These are phyloP conservation scores for Tragelaphus strepsiceros DNA, from an alignment of 2,113 vertebrate species.

Conservation along the genomic window DNA sequence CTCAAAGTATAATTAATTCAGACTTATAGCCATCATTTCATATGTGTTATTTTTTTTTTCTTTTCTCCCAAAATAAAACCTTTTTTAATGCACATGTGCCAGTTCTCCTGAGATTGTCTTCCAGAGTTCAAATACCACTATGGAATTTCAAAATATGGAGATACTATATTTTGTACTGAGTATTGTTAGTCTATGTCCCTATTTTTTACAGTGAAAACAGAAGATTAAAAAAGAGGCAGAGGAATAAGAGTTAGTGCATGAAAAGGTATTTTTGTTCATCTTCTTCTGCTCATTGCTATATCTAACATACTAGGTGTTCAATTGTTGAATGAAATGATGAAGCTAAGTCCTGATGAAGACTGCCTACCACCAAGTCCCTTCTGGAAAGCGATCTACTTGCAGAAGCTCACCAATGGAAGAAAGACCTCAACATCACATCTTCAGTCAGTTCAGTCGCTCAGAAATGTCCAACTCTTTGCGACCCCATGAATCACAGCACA, in stretches of 20 bases:
- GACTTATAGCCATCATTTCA: neutral
- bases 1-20: neutral
- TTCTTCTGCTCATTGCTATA: neutral
- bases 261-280: neutral
- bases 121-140: neutral
- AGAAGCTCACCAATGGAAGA: neutral
- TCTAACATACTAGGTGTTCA: neutral
- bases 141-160: neutral
- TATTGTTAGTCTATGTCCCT: neutral
- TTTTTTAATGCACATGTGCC: neutral
- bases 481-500: neutral
- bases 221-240: neutral
- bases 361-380: neutral
- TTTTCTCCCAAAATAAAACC: neutral
- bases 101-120: conserved; percentile 5
- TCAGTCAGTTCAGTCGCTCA: neutral
- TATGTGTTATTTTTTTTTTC: neutral
- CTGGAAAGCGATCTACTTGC: neutral
- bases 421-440: neutral
- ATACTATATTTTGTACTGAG: neutral
- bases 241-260: neutral
- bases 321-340: neutral
- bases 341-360: neutral
- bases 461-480: neutral
- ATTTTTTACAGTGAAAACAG: neutral